Conservation (phyloP, 2,888 invertebrate genomes). For the Ctena decussata region DNA sequence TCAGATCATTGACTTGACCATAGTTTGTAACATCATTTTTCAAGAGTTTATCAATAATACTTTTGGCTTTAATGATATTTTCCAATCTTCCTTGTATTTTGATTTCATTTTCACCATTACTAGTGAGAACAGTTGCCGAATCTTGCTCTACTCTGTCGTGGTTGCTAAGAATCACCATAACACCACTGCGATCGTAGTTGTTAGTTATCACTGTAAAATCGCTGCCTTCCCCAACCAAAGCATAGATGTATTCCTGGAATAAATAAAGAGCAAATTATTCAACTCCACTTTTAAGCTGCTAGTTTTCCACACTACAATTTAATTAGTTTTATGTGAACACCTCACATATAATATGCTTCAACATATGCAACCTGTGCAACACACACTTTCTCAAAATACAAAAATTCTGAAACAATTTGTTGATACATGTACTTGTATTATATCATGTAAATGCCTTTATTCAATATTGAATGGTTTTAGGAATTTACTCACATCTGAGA, state of each 20-base stretch:
- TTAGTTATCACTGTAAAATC: constrained; percentile 49
- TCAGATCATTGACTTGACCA: neutral
- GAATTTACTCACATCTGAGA: too few species aligned
- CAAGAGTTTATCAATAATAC: constrained; percentile 45
- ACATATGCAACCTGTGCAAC: too few species aligned
- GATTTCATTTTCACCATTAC: constrained; percentile 52
- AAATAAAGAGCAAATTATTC: neutral
- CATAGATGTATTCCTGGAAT: constrained; percentile 71
- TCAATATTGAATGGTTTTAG: too few species aligned
- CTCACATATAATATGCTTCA: too few species aligned
- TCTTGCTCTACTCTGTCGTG: constrained; percentile 64
- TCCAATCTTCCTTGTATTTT: constrained; percentile 65
- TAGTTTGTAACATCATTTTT: neutral
- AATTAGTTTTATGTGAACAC: too few species aligned
- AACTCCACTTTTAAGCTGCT: too few species aligned
- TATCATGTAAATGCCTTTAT: too few species aligned
- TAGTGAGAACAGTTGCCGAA: constrained; percentile 63
- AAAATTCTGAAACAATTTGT: too few species aligned
- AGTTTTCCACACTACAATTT: too few species aligned
- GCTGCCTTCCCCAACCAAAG: constrained; percentile 61
- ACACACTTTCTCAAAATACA: too few species aligned
- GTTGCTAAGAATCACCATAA: constrained; percentile 66
- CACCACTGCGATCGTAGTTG: constrained; percentile 45
- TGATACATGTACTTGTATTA: too few species aligned
- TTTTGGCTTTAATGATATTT: constrained; percentile 58